These are phyloP conservation scores for Bimastos eiseni DNA, from an alignment of 2,888 invertebrate genomes.

Conservation along the genomic window DNA sequence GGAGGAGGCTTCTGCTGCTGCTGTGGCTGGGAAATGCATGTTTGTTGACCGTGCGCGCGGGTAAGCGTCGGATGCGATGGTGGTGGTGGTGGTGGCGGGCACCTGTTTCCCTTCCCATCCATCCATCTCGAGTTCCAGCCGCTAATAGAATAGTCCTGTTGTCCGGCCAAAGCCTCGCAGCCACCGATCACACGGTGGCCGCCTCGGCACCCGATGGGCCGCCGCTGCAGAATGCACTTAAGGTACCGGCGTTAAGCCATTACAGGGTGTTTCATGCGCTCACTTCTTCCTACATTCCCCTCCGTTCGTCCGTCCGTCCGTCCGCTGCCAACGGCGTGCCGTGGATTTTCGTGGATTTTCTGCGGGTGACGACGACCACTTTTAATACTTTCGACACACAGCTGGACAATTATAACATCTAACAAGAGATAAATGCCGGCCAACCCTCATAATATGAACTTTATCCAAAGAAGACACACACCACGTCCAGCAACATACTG, in stretches of 20 bases:
- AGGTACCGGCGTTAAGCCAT: conserved; percentile 23
- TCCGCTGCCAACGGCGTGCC: neutral
- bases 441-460: neutral
- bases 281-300: neutral
- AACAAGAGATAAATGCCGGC: conserved; percentile 6
- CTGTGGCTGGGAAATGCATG: conserved; percentile 13
- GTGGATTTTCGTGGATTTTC: neutral
- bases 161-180: conserved; percentile 18
- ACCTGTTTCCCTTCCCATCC: conserved; percentile 21
- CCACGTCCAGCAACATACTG: neutral
- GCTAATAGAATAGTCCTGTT: conserved; percentile 26
- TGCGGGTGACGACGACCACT: conserved; percentile 13
- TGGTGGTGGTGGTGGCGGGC: neutral
- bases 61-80: conserved; percentile 1
- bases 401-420: conserved; percentile 13
- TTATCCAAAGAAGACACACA: neutral
- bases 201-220: neutral
- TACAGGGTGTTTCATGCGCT: neutral
- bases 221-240: conserved; percentile 19
- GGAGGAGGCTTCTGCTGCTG: neutral
- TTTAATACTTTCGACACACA: conserved; percentile 13
- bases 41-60: conserved; percentile 7
- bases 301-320: neutral
- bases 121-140: conserved; percentile 23
- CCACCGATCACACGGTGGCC: conserved; percentile 15